Percentiles rank a stretch among this genome's conserved stretches.
Evolutionary conservation across 2,797 vertebrate genomes (phyloP).

Genomic region (Iguana delicatissima): DNA sequence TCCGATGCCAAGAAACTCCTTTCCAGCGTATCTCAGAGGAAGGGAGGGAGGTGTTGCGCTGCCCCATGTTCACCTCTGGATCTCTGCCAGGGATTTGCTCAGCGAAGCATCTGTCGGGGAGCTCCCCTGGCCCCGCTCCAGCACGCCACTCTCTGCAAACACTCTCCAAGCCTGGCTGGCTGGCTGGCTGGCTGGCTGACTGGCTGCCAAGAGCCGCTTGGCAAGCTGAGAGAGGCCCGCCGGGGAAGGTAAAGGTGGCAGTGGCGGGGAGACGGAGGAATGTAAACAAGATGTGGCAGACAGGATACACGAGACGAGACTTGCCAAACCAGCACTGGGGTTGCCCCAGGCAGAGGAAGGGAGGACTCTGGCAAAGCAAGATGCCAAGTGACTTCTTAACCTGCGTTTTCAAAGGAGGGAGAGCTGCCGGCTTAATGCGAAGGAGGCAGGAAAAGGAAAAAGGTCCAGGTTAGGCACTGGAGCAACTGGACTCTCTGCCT

Average conservation of each 20-base stretch:
- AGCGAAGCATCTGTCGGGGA: conserved; percentile 11
- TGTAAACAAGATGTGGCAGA: too few species aligned
- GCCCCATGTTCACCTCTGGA: conserved; percentile 13
- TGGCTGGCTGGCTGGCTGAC: neutral
- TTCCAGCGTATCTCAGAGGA: neutral
- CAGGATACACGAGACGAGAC: neutral
- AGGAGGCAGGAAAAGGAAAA: too few species aligned
- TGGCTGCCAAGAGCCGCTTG: neutral
- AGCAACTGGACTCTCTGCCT: too few species aligned
- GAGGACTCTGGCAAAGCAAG: neutral
- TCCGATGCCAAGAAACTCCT: neutral
- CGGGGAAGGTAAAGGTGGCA: conserved; percentile 28
- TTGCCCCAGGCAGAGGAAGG: neutral
- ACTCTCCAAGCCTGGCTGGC: conserved; percentile 17
- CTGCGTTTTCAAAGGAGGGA: neutral
- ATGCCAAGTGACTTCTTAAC: neutral
- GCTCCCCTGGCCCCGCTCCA: conserved; percentile 12
- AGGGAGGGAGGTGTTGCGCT: neutral
- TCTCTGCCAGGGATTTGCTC: conserved; percentile 18
- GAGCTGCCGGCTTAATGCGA: too few species aligned
- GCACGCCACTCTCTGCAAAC: neutral
- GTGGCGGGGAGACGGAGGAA: too few species aligned
- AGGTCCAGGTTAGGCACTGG: too few species aligned
- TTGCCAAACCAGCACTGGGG: neutral
- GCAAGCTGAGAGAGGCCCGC: neutral